A percentile compares a stretch with the other conserved stretches of the same genome.
Evolutionary conservation across 2,113 vertebrate species (phyloP).

Genomic region (Muscicapa adusta): DNA sequence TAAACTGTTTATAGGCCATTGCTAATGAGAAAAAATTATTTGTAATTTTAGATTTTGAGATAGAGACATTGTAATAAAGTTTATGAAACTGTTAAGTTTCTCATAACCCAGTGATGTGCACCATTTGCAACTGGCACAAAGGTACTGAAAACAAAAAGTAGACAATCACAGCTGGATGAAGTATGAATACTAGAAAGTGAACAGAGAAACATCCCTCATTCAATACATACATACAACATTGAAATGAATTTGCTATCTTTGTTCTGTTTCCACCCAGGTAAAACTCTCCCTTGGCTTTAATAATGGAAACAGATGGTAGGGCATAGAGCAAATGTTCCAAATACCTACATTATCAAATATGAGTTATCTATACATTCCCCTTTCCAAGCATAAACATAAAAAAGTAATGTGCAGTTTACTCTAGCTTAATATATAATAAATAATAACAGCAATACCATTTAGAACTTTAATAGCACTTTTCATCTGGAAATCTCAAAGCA

Average conservation of each 20-base stretch:
- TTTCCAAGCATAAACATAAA: conserved; percentile 7
- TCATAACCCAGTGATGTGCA: neutral
- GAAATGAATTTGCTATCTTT: neutral
- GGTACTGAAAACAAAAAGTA: neutral
- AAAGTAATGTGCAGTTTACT: conserved; percentile 18
- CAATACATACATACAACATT: neutral
- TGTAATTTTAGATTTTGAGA: conserved; percentile 21
- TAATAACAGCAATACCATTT: conserved; percentile 14
- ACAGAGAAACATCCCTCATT: neutral
- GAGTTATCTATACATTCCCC: neutral
- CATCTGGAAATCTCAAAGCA: conserved; percentile 29
- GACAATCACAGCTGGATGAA: neutral
- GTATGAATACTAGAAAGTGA: neutral
- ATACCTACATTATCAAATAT: neutral
- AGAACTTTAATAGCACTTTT: conserved; percentile 31
- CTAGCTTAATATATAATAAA: conserved; percentile 41
- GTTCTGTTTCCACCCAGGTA: neutral
- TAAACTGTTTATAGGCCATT: conserved; percentile 56
- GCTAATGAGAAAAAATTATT: conserved; percentile 53
- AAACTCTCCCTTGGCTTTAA: neutral
- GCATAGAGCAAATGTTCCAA: neutral
- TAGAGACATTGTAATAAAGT: neutral
- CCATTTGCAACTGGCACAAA: neutral
- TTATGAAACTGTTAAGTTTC: neutral
- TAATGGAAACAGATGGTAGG: neutral